Evolutionary conservation across 1,140 invertebrate genomes (phyloP).

Genomic region (Macrostomum lignano): DNA sequence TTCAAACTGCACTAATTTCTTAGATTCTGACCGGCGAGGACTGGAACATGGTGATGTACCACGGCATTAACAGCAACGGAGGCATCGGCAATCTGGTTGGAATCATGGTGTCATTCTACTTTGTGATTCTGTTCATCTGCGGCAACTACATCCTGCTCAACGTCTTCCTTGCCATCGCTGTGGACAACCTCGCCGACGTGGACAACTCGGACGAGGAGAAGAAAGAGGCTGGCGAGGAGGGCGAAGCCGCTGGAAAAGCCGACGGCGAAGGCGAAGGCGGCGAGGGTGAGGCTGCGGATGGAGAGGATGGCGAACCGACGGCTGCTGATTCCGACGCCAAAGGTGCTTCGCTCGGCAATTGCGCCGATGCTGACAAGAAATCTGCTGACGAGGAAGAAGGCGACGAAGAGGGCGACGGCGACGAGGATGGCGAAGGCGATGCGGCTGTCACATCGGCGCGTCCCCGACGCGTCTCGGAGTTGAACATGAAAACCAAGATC

Average conservation of each 20-base stretch:
- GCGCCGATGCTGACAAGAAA: too few relatives aligned
- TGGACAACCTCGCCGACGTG: slow-evolving; percentile 8
- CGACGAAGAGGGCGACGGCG: slow-evolving; percentile 5
- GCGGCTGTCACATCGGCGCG: slow-evolving; percentile 2
- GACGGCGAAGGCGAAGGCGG: neutral
- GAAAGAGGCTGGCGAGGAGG: slow-evolving; percentile 37
- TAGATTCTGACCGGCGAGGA: slow-evolving; percentile 87
- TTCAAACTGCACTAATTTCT: slow-evolving; percentile 9
- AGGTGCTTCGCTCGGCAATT: too few relatives aligned
- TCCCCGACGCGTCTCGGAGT: slow-evolving; percentile 1
- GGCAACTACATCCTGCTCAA: slow-evolving; percentile 90
- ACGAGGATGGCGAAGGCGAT: slow-evolving; percentile 6
- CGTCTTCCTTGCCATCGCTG: slow-evolving; percentile 97
- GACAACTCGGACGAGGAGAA: slow-evolving; percentile 2
- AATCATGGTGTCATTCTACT: slow-evolving; percentile 56
- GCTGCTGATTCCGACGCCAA: too few relatives aligned
- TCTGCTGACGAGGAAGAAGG: too few relatives aligned
- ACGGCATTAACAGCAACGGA: slow-evolving; percentile 65
- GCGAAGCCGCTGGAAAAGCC: neutral
- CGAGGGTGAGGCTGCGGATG: slow-evolving; percentile 3
- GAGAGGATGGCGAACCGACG: slow-evolving; percentile 4
- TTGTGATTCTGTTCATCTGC: slow-evolving; percentile 84
- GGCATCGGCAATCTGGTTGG: slow-evolving; percentile 53
- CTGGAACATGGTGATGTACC: slow-evolving; percentile 91
- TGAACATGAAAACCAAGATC: slow-evolving; percentile 36